phyloP scores from a whole-genome alignment of 2,113 vertebrate species.

The Myotis brandtii region DNA sequence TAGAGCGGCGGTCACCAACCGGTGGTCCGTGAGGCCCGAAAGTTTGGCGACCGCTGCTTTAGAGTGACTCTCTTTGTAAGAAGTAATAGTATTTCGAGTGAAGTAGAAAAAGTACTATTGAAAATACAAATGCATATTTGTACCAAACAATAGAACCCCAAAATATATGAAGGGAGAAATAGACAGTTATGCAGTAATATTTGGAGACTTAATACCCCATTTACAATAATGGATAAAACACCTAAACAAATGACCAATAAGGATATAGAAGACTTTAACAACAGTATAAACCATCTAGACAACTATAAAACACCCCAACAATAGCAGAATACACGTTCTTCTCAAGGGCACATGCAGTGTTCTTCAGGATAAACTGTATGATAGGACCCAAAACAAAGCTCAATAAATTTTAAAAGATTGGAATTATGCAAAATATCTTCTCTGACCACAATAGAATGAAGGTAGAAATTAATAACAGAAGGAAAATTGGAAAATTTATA shows the following conservation, averaged over 20 bases:
- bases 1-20: not conserved
- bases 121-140: not conserved
- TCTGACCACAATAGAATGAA: not conserved
- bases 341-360: not conserved
- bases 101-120: slow-evolving; percentile 45
- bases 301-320: not conserved
- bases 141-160: not conserved
- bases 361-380: not conserved
- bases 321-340: not conserved
- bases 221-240: not conserved
- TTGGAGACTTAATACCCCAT: not conserved
- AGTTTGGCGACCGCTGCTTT: too few species aligned
- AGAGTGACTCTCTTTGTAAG: not conserved
- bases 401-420: not conserved
- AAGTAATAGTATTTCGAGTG: not conserved
- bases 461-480: not conserved
- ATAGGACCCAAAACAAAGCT: not conserved
- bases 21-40: too few species aligned
- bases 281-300: not conserved
- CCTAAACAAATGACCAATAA: not conserved
- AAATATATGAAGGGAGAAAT: slow-evolving; percentile 21
- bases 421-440: not conserved
- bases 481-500: not conserved
- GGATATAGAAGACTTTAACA: not conserved
- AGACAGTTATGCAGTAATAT: not conserved